A percentile compares a stretch with the other conserved stretches of the same genome.
Evolutionary conservation across 2,797 vertebrate species (phyloP).

Genomic region (Rhinella marina): DNA sequence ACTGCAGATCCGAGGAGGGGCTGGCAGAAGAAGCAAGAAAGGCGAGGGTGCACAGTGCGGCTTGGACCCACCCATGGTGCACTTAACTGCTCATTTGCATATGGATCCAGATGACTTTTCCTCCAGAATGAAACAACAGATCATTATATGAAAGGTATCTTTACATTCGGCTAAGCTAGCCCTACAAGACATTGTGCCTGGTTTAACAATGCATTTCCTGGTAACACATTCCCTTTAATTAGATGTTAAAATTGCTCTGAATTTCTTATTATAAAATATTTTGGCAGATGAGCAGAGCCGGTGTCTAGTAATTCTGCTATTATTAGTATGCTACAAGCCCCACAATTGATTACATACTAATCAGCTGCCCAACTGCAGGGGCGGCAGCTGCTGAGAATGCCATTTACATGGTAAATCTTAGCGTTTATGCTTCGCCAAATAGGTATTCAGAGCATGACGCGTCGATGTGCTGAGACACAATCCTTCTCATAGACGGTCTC

Average conservation of each 20-base stretch:
- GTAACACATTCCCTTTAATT: too few species aligned
- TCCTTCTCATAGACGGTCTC: not conserved
- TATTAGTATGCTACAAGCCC: constrained; percentile 11
- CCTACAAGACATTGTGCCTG: too few species aligned
- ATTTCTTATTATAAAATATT: not conserved
- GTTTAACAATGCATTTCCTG: too few species aligned
- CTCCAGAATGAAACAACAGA: too few species aligned
- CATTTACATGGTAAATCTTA: constrained; percentile 19
- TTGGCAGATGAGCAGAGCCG: not conserved
- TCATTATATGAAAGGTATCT: not conserved
- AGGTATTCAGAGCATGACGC: constrained; percentile 26
- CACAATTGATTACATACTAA: constrained; percentile 12
- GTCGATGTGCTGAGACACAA: constrained; percentile 15
- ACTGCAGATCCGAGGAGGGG: too few species aligned
- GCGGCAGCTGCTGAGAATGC: constrained; percentile 16
- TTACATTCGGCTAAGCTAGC: too few species aligned
- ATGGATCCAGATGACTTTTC: too few species aligned
- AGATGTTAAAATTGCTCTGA: not conserved
- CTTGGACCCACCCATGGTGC: too few species aligned
- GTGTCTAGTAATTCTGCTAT: not conserved
- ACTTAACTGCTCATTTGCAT: too few species aligned
- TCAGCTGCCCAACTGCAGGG: not conserved
- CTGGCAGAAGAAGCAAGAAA: too few species aligned
- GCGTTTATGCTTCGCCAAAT: not conserved
- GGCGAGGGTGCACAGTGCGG: too few species aligned